Evolutionary conservation across 2,888 invertebrate genomes (phyloP).

Genomic region (Trimorus sp.): DNA sequence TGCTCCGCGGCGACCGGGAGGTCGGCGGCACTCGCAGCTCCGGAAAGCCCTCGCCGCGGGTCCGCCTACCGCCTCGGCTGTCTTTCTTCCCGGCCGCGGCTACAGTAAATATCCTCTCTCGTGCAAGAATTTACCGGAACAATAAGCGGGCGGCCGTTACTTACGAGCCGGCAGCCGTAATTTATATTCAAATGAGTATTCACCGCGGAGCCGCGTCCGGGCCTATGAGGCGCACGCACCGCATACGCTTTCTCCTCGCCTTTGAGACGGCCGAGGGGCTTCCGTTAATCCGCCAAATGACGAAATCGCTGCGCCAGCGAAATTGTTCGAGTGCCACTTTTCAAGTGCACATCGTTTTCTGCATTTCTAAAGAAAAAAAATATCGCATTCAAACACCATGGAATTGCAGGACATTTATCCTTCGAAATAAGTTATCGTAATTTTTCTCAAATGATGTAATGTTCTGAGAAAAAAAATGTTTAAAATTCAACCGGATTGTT

Average conservation of each 20-base stretch:
- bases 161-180: constrained; percentile 72
- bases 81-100: constrained; percentile 44
- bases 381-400: too few relatives aligned
- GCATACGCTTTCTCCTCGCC: constrained; percentile 51
- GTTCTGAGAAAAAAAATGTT: too few relatives aligned
- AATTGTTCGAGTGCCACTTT: neutral
- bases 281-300: constrained; percentile 40
- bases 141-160: constrained; percentile 74
- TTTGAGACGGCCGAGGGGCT: constrained; percentile 45
- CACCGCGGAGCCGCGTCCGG: constrained; percentile 68
- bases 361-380: too few relatives aligned
- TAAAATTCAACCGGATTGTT: too few relatives aligned
- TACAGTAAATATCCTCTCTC: constrained; percentile 67
- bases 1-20: constrained; percentile 46
- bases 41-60: constrained; percentile 49
- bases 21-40: constrained; percentile 6
- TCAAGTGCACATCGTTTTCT: too few relatives aligned
- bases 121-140: constrained; percentile 71
- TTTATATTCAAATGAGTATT: constrained; percentile 76
- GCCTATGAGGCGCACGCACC: constrained; percentile 52
- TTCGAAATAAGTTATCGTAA: too few relatives aligned
- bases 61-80: constrained; percentile 58
- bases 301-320: neutral
- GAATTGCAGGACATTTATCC: too few relatives aligned
- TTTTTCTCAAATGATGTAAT: too few relatives aligned